These are phyloP conservation scores for Leptatherina wallacei DNA, from an alignment of 2,797 vertebrate species.

Conservation along the genomic window DNA sequence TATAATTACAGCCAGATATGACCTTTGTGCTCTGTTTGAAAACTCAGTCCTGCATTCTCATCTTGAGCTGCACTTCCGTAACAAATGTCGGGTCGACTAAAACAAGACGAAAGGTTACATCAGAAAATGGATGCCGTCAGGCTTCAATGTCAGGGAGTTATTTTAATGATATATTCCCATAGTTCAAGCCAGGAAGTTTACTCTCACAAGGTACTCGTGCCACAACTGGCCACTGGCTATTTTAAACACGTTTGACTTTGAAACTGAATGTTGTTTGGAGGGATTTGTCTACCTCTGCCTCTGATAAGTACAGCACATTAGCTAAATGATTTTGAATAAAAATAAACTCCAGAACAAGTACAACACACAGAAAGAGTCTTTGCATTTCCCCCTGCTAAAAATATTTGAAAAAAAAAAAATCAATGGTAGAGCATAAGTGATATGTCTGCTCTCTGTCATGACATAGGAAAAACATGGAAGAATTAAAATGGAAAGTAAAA, in stretches of 20 bases:
- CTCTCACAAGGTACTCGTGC: slow-evolving; percentile 66
- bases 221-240: slow-evolving; percentile 64
- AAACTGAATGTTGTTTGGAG: slow-evolving; percentile 62
- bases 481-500: slow-evolving; percentile 46
- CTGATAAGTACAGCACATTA: slow-evolving; percentile 45
- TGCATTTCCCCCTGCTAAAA: slow-evolving; percentile 33
- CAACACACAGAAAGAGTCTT: slow-evolving; percentile 19
- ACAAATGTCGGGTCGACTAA: slow-evolving; percentile 84
- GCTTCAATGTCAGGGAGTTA: slow-evolving; percentile 75
- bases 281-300: slow-evolving; percentile 43
- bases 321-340: slow-evolving; percentile 40
- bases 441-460: slow-evolving; percentile 43
- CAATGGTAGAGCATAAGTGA: slow-evolving; percentile 32
- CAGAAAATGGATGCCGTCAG: slow-evolving; percentile 77
- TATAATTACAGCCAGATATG: slow-evolving; percentile 87
- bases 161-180: slow-evolving; percentile 79
- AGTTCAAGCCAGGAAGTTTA: slow-evolving; percentile 53
- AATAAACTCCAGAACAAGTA: slow-evolving; percentile 41
- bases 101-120: slow-evolving; percentile 82
- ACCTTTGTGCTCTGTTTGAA: slow-evolving; percentile 80
- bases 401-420: slow-evolving; percentile 12
- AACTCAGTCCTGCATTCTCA: slow-evolving; percentile 72
- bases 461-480: slow-evolving; percentile 46
- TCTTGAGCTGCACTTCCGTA: slow-evolving; percentile 79
- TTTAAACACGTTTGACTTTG: slow-evolving; percentile 69